These are phyloP conservation scores for Calephelis virginiensis DNA, from an alignment of 1,140 invertebrate genomes.

Conservation along the genomic window DNA sequence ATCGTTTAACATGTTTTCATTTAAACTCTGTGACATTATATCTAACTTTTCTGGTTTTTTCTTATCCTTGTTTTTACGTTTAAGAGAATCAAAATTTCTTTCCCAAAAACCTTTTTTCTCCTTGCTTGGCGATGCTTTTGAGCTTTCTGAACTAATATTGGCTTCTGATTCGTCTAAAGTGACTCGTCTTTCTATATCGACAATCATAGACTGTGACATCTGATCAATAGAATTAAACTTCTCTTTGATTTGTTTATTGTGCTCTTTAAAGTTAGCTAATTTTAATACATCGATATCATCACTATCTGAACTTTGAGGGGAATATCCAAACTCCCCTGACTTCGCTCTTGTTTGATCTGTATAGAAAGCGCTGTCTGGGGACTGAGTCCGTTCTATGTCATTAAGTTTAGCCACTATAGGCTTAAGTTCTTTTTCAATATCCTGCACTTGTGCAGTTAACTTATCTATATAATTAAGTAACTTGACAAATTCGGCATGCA, in stretches of 20 bases:
- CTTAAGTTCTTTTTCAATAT: conserved; percentile 81
- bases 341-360: conserved; percentile 69
- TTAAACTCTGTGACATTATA: conserved; percentile 81
- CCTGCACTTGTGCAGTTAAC: conserved; percentile 78
- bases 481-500: conserved; percentile 82
- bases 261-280: conserved; percentile 62
- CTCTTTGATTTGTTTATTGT: conserved; percentile 64
- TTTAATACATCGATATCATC: conserved; percentile 67
- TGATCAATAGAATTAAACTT: conserved; percentile 77
- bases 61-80: conserved; percentile 65
- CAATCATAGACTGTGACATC: conserved; percentile 80
- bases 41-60: conserved; percentile 72
- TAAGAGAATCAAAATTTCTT: conserved; percentile 76
- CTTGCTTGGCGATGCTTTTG: conserved; percentile 63
- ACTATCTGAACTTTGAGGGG: conserved; percentile 71
- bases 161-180: conserved; percentile 39
- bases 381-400: conserved; percentile 63
- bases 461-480: conserved; percentile 82
- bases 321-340: conserved; percentile 74
- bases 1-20: conserved; percentile 80
- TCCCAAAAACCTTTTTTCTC: conserved; percentile 79
- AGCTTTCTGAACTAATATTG: conserved; percentile 55
- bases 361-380: conserved; percentile 67
- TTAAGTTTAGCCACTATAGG: conserved; percentile 77
- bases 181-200: conserved; percentile 66